phyloP scores from a whole-genome alignment of 2,888 invertebrate species.

The Ommatoiulus sabulosus region DNA sequence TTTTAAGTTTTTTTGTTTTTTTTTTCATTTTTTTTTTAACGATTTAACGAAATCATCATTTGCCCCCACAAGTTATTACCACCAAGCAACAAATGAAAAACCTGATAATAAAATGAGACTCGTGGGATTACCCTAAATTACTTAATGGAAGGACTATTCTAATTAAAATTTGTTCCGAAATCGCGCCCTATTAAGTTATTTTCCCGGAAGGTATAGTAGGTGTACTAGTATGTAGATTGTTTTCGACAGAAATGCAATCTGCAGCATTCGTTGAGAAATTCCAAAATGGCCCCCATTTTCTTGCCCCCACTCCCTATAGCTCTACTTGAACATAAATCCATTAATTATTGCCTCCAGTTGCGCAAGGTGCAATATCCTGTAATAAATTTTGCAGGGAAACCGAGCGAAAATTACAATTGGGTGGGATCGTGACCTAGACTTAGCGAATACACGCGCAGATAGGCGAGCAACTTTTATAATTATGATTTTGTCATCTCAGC shows the following conservation, averaged over 20 bases:
- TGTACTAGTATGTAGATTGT: background rate
- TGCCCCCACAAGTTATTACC: background rate
- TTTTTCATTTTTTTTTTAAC: no score
- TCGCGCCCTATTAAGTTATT: background rate
- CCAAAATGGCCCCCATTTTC: background rate
- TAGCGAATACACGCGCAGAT: background rate
- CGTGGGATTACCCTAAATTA: background rate
- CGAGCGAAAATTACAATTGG: slow-evolving; percentile 38
- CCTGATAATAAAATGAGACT: background rate
- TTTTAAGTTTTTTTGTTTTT: no score
- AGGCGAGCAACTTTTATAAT: background rate
- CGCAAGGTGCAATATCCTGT: slow-evolving; percentile 9
- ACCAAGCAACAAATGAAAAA: background rate
- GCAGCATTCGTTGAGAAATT: background rate
- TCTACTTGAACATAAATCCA: slow-evolving; percentile 33
- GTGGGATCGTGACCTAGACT: slow-evolving; percentile 44
- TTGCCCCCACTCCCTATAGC: background rate
- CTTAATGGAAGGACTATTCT: background rate
- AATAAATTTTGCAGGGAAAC: slow-evolving; percentile 31
- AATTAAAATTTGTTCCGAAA: background rate
- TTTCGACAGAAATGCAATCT: background rate
- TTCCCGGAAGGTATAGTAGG: background rate
- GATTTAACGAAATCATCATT: no score
- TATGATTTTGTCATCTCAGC: slow-evolving; percentile 38
- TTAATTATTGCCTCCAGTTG: slow-evolving; percentile 40